phyloP scores from a whole-genome alignment of 2,113 vertebrate genomes.

The Spea multiplicata region DNA sequence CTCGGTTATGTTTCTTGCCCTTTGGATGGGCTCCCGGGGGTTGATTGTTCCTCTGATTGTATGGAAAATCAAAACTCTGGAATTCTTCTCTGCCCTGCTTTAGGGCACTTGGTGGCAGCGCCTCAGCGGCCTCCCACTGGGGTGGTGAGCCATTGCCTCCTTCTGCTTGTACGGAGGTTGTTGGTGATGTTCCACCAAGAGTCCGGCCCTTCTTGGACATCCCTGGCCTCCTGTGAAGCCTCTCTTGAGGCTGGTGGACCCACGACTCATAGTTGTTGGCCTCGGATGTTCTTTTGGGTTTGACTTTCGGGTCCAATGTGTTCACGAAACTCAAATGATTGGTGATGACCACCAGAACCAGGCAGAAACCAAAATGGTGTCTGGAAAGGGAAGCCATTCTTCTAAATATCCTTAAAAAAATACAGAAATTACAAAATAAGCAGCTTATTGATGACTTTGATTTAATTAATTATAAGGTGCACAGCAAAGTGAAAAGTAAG shows the following conservation, averaged over 20 bases:
- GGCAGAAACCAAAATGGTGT: neutral
- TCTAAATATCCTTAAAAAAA: neutral
- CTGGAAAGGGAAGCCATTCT: slow-evolving; percentile 9
- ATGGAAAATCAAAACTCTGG: slow-evolving; percentile 59
- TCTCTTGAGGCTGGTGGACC: slow-evolving; percentile 17
- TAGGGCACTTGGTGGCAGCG: slow-evolving; percentile 60
- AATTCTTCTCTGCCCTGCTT: slow-evolving; percentile 61
- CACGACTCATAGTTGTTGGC: slow-evolving; percentile 19
- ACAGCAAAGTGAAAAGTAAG: too few relatives aligned
- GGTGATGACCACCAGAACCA: slow-evolving; percentile 5
- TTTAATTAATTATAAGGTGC: too few relatives aligned
- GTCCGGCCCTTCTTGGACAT: slow-evolving; percentile 14
- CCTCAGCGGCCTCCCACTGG: slow-evolving; percentile 3
- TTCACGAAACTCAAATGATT: neutral
- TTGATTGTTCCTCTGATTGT: slow-evolving; percentile 65
- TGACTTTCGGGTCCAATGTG: slow-evolving; percentile 14
- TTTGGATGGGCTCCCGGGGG: slow-evolving; percentile 67
- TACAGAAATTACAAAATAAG: too few relatives aligned
- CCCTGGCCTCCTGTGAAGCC: slow-evolving; percentile 4
- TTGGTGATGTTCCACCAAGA: neutral
- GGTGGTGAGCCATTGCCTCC: neutral
- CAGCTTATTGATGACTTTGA: too few relatives aligned
- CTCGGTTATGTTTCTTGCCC: slow-evolving; percentile 71
- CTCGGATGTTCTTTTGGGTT: slow-evolving; percentile 7
- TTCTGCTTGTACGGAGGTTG: neutral